Evolutionary conservation across 2,888 invertebrate genomes (phyloP), one percentile per base, ranked within the genome.

Genomic region (Mamestra brassicae): DNA sequence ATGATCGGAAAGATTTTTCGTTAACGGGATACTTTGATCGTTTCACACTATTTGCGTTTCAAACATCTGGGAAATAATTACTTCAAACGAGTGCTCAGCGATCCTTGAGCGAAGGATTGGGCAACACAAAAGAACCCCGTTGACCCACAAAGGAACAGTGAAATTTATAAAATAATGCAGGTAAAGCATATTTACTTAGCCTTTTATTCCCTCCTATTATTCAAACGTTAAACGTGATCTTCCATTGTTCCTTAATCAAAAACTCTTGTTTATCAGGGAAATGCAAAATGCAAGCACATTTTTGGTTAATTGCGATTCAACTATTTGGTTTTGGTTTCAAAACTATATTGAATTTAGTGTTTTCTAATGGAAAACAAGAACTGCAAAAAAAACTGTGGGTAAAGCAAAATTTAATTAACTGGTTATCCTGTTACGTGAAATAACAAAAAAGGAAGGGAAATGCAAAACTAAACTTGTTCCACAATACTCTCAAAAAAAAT

Each of bases 141-240:
- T 61, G 26, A 26, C 61, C 50, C 45, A 77, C 61, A 79, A 77
- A 73, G 61, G 36, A 79, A 77, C 73, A 73, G 72, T 61, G 55
- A 73, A 77, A 62, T 77, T 55, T 61, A 26, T 74, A 58, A 74
- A 78, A 77, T 62, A 78, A 73, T 79, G 61, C 77, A 79, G 79
- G 77, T 66, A 78, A 65, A 61, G 42, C 77, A 57, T 77, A 73
- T 78, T 73, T 45, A 65, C 55, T 26, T 34, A 42, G 60, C 65
- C 45, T 66, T 73, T 78, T 77, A 72, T 77, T 78, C 72, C 26
- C 36, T 77, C 78, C 17, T 72, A 50, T 78, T 65, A 65, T 72
- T 61, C 60, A 65, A 78, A 65, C 54, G 34, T 71, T n/a, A 34
- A 69, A 63, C 38, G 38, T 58, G 45, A 65, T 73, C 17, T 61